Evolutionary conservation across 2,113 vertebrate species (phyloP).

Genomic region (Struthio camelus): DNA sequence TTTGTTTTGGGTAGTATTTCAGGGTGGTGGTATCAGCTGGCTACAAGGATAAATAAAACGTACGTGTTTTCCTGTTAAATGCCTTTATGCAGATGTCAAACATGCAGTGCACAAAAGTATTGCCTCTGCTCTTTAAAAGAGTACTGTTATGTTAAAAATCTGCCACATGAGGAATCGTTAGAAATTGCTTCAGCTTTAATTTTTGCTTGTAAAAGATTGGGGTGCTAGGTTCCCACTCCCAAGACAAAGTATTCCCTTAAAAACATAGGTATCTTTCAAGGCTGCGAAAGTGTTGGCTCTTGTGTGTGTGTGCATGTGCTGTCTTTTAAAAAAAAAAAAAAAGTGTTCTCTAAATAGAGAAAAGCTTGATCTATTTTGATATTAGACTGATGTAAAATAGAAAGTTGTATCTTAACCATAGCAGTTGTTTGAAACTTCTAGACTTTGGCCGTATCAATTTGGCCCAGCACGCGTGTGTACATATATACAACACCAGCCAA

Average conservation of each 20-base stretch:
- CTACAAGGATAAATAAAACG: neutral
- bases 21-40: neutral
- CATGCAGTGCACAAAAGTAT: neutral
- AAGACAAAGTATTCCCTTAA: neutral
- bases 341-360: too few relatives aligned
- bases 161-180: neutral
- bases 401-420: neutral
- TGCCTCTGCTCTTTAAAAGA: neutral
- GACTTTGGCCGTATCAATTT: neutral
- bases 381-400: neutral
- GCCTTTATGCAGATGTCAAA: neutral
- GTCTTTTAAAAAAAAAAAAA: neutral
- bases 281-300: neutral
- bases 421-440: neutral
- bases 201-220: fast-evolving
- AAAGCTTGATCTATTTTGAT: neutral
- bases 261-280: neutral
- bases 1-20: neutral
- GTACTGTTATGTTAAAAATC: neutral
- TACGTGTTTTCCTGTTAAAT: neutral
- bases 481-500: neutral
- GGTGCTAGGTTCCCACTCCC: neutral
- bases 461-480: neutral
- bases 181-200: neutral
- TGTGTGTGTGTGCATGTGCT: fast-evolving